phyloP scores from a whole-genome alignment of 2,888 invertebrate species.

The Scaptomyza tumidula region DNA sequence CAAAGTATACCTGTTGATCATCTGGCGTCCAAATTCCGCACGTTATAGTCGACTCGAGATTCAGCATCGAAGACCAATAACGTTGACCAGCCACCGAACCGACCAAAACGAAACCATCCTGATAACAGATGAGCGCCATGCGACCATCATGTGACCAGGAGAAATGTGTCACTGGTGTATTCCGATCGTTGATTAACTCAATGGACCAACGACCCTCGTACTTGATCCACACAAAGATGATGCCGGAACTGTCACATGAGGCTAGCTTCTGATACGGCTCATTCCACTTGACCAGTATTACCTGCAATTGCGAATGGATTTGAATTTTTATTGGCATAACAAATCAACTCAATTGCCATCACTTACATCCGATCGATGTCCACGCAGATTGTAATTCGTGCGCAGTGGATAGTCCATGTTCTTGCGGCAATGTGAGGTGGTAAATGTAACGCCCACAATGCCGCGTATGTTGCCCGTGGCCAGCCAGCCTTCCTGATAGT shows the following conservation, averaged over 20 bases:
- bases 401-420: conserved; percentile 94
- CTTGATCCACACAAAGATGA: conserved; percentile 99
- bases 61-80: conserved; percentile 99
- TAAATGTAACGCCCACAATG: conserved; percentile 98
- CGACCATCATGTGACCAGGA: conserved; percentile 99
- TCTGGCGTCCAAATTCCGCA: conserved; percentile 99
- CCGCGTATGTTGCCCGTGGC: conserved; percentile 97
- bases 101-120: conserved; percentile 99
- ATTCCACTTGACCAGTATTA: conserved; percentile 98
- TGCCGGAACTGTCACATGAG: conserved; percentile 98
- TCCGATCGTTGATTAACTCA: conserved; percentile 98
- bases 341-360: neutral
- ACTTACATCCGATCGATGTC: conserved; percentile 97
- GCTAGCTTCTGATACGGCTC: conserved; percentile 99
- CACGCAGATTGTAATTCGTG: conserved; percentile 98
- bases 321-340: neutral
- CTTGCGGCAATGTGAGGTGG: conserved; percentile 95
- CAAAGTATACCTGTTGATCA: conserved; percentile 98
- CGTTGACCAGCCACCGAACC: conserved; percentile 98
- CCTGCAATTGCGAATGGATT: conserved; percentile 85
- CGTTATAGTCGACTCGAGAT: conserved; percentile 96
- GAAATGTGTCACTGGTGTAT: conserved; percentile 98
- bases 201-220: conserved; percentile 99
- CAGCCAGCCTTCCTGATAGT: conserved; percentile 99
- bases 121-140: conserved; percentile 99